Evolutionary conservation across 2,888 invertebrate species (phyloP).

Genomic region (Pegoplata infirma): DNA sequence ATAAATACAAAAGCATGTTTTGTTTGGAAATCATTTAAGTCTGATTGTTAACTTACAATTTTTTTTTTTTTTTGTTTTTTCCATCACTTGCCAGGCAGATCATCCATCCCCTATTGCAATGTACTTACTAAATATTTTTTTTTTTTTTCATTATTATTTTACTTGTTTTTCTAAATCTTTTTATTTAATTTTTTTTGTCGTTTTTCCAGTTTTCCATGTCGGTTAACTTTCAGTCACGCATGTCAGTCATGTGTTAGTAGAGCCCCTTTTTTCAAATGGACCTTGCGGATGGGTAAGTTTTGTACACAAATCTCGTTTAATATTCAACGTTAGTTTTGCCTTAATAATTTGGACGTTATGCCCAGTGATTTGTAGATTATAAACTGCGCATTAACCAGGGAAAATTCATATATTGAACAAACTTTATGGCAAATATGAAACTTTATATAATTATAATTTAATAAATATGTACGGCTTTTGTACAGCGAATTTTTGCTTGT

Average conservation of each 20-base stretch:
- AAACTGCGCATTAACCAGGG: conserved; percentile 12
- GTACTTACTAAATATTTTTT: not conserved
- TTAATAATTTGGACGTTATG: conserved; percentile 34
- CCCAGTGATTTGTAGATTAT: conserved; percentile 20
- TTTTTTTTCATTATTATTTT: conserved; percentile 3
- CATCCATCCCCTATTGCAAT: conserved; percentile 8
- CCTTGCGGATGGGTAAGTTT: conserved; percentile 31
- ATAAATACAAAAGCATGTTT: conserved; percentile 43
- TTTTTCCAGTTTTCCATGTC: conserved; percentile 19
- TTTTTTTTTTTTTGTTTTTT: too few species aligned
- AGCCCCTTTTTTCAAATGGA: conserved; percentile 22
- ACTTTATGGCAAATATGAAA: not conserved
- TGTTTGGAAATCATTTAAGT: not conserved
- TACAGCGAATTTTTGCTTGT: too few species aligned
- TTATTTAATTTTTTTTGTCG: not conserved
- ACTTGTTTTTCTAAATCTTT: not conserved
- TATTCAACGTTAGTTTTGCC: conserved; percentile 21
- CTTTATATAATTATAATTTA: not conserved
- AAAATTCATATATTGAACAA: not conserved
- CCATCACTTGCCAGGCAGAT: not conserved
- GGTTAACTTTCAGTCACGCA: conserved; percentile 44
- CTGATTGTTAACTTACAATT: not conserved
- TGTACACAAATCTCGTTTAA: not conserved
- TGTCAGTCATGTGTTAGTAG: conserved; percentile 42
- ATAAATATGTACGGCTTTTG: not conserved